These are phyloP conservation scores for Antechinus stuartii DNA, from an alignment of 2,113 vertebrate genomes.

Conservation along the genomic window DNA sequence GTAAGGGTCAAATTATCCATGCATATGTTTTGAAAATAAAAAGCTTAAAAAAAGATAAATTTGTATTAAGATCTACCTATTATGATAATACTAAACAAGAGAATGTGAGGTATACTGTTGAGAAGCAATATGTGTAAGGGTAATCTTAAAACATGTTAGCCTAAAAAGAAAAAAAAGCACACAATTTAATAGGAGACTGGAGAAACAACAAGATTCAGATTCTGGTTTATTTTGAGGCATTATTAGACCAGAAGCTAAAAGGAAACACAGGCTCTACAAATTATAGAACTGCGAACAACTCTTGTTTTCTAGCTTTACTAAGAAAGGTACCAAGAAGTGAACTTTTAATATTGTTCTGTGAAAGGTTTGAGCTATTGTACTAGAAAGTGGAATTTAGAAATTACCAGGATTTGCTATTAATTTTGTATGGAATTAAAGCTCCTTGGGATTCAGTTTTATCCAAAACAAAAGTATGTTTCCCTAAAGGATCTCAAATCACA, in stretches of 20 bases:
- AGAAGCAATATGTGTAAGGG: background rate
- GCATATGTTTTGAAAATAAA: no score
- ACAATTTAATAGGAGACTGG: background rate
- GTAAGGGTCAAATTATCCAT: no score
- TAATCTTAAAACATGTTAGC: background rate
- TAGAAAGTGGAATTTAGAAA: background rate
- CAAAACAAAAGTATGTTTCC: background rate
- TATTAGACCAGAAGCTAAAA: background rate
- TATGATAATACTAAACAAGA: background rate
- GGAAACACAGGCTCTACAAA: background rate
- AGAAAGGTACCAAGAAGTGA: background rate
- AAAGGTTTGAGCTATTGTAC: background rate
- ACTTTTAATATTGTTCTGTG: background rate
- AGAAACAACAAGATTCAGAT: background rate
- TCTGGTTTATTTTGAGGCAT: background rate
- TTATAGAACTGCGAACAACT: background rate
- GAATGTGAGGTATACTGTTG: background rate
- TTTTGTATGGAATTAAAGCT: background rate
- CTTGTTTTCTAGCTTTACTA: background rate
- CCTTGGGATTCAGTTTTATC: background rate
- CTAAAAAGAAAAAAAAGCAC: background rate
- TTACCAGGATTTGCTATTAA: background rate
- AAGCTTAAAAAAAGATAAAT: no score
- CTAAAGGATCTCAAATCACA: background rate
- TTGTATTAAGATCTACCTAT: background rate